Base-by-base conservation (phyloP, 2,113 vertebrate species). In the Corythaixoides concolor region DNA sequence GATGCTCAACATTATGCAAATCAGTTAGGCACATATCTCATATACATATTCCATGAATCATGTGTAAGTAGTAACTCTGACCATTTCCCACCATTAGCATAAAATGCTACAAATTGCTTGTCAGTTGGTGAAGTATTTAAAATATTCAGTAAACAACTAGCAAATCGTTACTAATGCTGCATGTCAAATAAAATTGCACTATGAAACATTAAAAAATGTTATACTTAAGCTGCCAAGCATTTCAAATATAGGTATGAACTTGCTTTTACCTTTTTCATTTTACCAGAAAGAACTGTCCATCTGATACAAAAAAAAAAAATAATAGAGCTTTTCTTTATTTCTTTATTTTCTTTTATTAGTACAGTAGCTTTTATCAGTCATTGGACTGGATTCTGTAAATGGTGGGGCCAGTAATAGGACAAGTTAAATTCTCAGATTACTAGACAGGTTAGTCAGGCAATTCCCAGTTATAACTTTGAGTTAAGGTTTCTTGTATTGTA, bases 281-380 rank as follows among this genome's bases (percentile, higher is more conserved):
- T 68, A 88, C 56, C 49, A 95, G 49, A 85, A 95, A 93, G 63
- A 91, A 83, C n/a, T 37, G 27, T 33, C 59, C 59, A 77, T 92
- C 58, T 92, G 63, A 62, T 69, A 39, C 9, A 50, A 85, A 93
- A 88, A 67, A 64, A 50, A 85, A 93, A 88, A 67, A 67, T 9
- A 9, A 8, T 11, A 83, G 41, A 91, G 45, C 50, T 45, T 82
- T 92, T 88, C 62, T 89, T 94, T 94, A 86, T 95, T 95, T 91
- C 49, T 60, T 92, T 94, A 59, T 41, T 41, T 41, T 41, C 41
- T 41, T 41, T 41, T 41, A 41, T 41, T 17, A 78, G 17, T 63
- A 67, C 60, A 90, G 24, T 22, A 85, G 28, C 45, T 96, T 89
- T 85, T 91, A 41, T 74, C 52, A 70, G 59, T 73, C 91, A 87